Evolutionary conservation across 2,797 vertebrate genomes (phyloP).

Genomic region (Silurus lanzhouensis): DNA sequence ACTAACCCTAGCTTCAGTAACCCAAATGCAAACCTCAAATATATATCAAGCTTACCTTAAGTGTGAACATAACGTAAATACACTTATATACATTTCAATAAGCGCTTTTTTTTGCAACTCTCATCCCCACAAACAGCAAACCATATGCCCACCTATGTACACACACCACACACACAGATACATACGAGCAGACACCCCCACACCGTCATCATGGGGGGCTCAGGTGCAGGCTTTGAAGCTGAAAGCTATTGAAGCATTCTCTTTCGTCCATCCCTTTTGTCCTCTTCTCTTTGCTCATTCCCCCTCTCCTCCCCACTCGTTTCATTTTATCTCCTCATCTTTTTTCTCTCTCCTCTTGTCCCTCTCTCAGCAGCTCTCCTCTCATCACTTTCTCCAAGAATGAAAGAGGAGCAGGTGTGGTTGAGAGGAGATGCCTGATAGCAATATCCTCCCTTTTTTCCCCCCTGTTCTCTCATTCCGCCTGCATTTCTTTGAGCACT

Average conservation of each 20-base stretch:
- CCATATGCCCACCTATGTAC: background rate
- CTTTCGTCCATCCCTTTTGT: conserved; percentile 51
- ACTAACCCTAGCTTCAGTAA: background rate
- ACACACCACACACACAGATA: conserved; percentile 8
- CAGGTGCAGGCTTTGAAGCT: conserved; percentile 72
- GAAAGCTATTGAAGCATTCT: conserved; percentile 63
- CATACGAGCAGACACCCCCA: conserved; percentile 44
- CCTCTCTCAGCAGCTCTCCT: conserved; percentile 35
- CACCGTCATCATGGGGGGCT: conserved; percentile 55
- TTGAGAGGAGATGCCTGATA: conserved; percentile 38
- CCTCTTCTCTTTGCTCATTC: conserved; percentile 39
- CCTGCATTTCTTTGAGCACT: conserved; percentile 31
- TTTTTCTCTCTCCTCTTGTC: conserved; percentile 37
- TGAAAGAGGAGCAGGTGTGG: conserved; percentile 63
- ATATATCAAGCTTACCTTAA: too few relatives aligned
- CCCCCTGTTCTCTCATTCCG: conserved; percentile 14
- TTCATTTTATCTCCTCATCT: conserved; percentile 54
- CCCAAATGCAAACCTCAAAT: background rate
- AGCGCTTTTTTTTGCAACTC: background rate
- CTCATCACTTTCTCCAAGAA: conserved; percentile 48
- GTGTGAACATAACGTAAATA: background rate
- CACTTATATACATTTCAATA: background rate
- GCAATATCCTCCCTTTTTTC: conserved; percentile 47
- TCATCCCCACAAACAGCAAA: background rate
- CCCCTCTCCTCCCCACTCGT: background rate